Conservation (phyloP, 92 coral and sea anemone species). For the Paragorgia papillata region DNA sequence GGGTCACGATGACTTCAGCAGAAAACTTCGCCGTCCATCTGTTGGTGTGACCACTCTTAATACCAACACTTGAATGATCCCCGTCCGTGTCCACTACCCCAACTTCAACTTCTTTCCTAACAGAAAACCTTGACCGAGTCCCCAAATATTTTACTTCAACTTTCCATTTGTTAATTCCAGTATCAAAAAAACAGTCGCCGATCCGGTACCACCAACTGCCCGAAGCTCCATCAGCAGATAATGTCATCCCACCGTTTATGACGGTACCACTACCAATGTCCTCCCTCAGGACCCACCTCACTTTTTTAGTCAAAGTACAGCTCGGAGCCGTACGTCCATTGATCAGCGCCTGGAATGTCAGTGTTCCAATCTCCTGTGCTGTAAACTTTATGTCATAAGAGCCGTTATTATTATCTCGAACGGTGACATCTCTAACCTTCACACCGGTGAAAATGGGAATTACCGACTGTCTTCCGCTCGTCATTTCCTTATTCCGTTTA, state of each 20-base stretch:
- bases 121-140: not conserved
- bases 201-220: constrained; percentile 5
- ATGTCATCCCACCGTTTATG: not conserved
- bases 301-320: not conserved
- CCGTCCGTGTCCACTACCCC: not conserved
- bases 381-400: not conserved
- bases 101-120: not conserved
- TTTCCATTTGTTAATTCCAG: not conserved
- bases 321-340: not conserved
- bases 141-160: not conserved
- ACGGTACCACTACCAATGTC: not conserved
- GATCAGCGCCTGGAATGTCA: not conserved
- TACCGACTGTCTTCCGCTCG: not conserved
- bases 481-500: not conserved
- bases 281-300: not conserved
- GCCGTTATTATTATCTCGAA: not conserved
- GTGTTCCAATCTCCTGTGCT: not conserved
- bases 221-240: not conserved
- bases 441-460: not conserved
- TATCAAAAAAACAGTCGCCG: not conserved
- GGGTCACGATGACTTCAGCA: not conserved
- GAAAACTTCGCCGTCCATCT: not conserved
- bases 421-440: not conserved
- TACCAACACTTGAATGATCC: not conserved
- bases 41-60: not conserved